A percentile compares a stretch with the other conserved stretches of the same genome.
phyloP scores from a whole-genome alignment of 2,797 vertebrate species.

The Heliangelus exortis region DNA sequence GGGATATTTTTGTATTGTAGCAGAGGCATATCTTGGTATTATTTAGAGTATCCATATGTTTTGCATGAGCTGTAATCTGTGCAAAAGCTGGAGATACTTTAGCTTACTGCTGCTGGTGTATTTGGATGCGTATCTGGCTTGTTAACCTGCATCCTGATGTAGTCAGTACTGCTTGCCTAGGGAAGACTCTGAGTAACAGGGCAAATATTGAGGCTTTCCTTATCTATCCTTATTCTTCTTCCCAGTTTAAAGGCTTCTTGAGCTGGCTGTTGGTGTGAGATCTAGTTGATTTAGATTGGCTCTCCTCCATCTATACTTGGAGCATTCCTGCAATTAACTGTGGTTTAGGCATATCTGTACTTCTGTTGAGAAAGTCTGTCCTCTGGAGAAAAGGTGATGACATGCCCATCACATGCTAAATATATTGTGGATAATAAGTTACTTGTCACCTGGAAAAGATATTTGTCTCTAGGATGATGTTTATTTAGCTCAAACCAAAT shows the following conservation, averaged over 20 bases:
- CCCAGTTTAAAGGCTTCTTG: not conserved
- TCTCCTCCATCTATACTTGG: accelerated
- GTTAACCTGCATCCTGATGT: not conserved
- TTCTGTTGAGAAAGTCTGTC: not conserved
- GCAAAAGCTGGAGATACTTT: not conserved
- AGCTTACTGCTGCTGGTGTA: not conserved
- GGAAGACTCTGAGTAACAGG: not conserved
- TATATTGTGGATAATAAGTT: not conserved
- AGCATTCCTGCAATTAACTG: not conserved
- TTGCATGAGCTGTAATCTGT: not conserved
- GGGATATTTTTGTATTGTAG: not conserved
- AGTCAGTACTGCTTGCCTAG: not conserved
- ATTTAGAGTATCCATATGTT: not conserved
- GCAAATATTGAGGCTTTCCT: not conserved
- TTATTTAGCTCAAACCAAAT: not conserved
- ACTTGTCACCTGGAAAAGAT: not conserved
- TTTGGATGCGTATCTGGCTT: not conserved
- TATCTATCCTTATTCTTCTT: not conserved
- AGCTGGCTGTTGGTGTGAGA: not conserved
- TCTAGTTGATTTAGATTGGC: not conserved
- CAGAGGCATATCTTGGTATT: not conserved
- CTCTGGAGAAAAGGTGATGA: not conserved
- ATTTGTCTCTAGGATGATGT: not conserved
- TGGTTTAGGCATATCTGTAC: not conserved
- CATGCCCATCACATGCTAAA: not conserved